These are phyloP conservation scores for Chaenocephalus aceratus DNA, from an alignment of 2,113 vertebrate genomes.

Conservation along the genomic window DNA sequence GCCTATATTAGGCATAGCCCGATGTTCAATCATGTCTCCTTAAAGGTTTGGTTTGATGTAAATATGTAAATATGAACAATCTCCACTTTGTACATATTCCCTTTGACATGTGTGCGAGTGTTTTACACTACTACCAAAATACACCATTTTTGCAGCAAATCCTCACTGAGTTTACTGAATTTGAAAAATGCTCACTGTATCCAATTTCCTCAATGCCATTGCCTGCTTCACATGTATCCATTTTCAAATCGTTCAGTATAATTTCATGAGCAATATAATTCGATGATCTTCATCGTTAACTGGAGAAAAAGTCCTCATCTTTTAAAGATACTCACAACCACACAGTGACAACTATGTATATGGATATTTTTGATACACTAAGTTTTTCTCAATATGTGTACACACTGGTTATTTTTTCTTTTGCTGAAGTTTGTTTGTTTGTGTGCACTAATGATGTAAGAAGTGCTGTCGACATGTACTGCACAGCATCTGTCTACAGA, in stretches of 20 bases:
- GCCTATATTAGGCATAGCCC: constrained; percentile 81
- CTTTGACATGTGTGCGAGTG: constrained; percentile 64
- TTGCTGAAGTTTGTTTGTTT: constrained; percentile 43
- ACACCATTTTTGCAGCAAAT: constrained; percentile 25
- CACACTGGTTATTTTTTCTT: constrained; percentile 59
- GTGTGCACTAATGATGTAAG: constrained; percentile 61
- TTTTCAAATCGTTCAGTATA: constrained; percentile 28
- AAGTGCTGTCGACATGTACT: neutral
- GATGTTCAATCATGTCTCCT: constrained; percentile 58
- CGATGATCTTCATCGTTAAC: constrained; percentile 42
- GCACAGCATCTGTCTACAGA: constrained; percentile 18
- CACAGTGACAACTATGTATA: constrained; percentile 53
- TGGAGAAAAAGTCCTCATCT: constrained; percentile 39
- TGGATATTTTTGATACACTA: constrained; percentile 75
- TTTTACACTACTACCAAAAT: constrained; percentile 74
- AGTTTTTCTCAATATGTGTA: constrained; percentile 27
- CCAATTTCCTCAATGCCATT: constrained; percentile 9
- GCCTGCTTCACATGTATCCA: constrained; percentile 48
- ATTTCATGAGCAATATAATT: constrained; percentile 27
- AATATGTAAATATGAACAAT: constrained; percentile 77
- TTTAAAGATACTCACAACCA: constrained; percentile 48
- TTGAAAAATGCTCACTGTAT: constrained; percentile 23
- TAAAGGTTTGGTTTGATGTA: constrained; percentile 69
- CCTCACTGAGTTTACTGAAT: constrained; percentile 23
- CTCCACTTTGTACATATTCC: constrained; percentile 73